Evolutionary conservation across 2,797 vertebrate species (phyloP).

Genomic region (Phaenicophaeus curvirostris): DNA sequence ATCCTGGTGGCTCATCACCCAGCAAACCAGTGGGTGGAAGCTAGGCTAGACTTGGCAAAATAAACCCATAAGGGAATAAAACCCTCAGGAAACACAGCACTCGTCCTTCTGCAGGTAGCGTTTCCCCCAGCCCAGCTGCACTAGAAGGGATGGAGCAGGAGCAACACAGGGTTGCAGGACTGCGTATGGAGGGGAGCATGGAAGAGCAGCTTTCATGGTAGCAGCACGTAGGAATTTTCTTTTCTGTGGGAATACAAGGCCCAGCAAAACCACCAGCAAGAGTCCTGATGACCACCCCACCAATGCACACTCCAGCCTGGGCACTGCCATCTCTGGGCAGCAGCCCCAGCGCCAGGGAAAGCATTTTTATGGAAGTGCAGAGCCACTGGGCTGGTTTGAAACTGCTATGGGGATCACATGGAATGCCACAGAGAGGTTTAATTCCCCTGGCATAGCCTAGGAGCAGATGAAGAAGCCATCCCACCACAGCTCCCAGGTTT

Average conservation of each 20-base stretch:
- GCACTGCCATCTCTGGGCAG: not conserved
- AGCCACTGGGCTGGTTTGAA: not conserved
- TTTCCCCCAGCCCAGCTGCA: not conserved
- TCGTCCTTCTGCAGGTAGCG: not conserved
- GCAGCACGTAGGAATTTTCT: not conserved
- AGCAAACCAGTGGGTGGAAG: not conserved
- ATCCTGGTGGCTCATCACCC: not conserved
- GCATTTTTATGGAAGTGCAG: not conserved
- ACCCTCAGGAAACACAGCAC: not conserved
- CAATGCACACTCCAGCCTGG: not conserved
- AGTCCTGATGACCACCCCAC: not conserved
- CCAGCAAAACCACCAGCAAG: not conserved
- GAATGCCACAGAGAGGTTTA: fast-evolving
- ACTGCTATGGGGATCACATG: not conserved
- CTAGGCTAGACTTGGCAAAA: not conserved
- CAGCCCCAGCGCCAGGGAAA: not conserved
- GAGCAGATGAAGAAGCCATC: not conserved
- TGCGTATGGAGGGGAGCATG: not conserved
- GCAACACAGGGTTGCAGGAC: not conserved
- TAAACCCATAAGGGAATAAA: not conserved
- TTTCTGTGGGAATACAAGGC: not conserved
- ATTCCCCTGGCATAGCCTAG: not conserved
- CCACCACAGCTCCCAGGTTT: not conserved
- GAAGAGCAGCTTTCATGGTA: not conserved
- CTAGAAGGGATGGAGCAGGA: not conserved